Conservation (phyloP, 2,113 vertebrate genomes). For the Regulus satrapa region DNA sequence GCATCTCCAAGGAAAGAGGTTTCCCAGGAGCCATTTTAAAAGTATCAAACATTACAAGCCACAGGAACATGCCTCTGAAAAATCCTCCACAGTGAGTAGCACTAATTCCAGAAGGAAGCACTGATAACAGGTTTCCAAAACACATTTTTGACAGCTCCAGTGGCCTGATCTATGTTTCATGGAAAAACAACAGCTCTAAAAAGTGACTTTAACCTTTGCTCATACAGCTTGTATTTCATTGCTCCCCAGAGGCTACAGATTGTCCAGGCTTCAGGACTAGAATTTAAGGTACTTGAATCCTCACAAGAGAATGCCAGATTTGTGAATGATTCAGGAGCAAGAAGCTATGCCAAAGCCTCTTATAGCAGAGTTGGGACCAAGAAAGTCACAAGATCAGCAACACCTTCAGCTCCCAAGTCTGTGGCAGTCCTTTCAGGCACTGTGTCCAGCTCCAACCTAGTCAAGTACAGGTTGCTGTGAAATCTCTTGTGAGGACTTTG, state of each 20-base stretch:
- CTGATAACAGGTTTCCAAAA: background rate
- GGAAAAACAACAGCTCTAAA: background rate
- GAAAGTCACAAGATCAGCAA: background rate
- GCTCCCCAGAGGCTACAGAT: background rate
- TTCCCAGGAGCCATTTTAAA: background rate
- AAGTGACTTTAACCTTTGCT: background rate
- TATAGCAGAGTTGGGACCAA: background rate
- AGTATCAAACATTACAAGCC: background rate
- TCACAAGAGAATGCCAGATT: background rate
- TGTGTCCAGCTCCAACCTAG: rapidly evolving
- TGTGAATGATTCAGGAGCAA: background rate
- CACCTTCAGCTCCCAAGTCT: background rate
- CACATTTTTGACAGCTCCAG: background rate
- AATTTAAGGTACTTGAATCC: background rate
- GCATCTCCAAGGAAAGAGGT: background rate
- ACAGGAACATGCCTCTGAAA: background rate
- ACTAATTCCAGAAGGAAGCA: background rate
- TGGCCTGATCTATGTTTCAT: background rate
- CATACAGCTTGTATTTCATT: background rate
- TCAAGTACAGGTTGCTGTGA: background rate
- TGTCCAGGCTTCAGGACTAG: background rate
- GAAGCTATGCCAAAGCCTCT: background rate
- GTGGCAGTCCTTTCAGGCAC: background rate
- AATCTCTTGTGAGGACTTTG: background rate
- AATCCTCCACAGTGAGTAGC: background rate